These are phyloP conservation scores for Sminthurinus aureus DNA, from an alignment of 2,888 invertebrate species.

Conservation along the genomic window DNA sequence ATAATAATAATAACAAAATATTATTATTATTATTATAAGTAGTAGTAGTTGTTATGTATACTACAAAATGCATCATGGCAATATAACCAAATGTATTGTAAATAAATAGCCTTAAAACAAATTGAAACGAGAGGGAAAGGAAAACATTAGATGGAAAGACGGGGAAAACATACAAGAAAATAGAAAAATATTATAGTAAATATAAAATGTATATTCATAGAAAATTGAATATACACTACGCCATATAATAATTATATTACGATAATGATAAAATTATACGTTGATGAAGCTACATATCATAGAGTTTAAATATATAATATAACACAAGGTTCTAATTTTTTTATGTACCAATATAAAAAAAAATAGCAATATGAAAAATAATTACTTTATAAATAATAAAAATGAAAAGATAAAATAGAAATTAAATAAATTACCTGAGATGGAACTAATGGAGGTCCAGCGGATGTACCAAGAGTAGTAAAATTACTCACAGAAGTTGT, in stretches of 20 bases:
- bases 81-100: neutral
- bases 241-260: no score
- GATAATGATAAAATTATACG: no score
- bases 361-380: neutral
- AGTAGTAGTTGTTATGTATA: no score
- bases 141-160: neutral
- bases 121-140: neutral
- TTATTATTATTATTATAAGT: no score
- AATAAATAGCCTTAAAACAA: neutral
- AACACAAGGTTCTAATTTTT: no score
- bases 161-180: neutral
- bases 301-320: neutral
- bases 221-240: no score
- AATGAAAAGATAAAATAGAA: neutral
- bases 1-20: neutral
- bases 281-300: no score
- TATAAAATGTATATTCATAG: no score
- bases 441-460: slow-evolving; percentile 59
- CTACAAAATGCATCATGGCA: neutral
- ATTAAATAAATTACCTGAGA: slow-evolving; percentile 51
- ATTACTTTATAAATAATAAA: neutral
- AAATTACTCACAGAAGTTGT: slow-evolving; percentile 59
- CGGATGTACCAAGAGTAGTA: slow-evolving; percentile 63
- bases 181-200: no score
- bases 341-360: no score